Conservation (phyloP, 2,797 vertebrate genomes). For the Echeneis naucrates region DNA sequence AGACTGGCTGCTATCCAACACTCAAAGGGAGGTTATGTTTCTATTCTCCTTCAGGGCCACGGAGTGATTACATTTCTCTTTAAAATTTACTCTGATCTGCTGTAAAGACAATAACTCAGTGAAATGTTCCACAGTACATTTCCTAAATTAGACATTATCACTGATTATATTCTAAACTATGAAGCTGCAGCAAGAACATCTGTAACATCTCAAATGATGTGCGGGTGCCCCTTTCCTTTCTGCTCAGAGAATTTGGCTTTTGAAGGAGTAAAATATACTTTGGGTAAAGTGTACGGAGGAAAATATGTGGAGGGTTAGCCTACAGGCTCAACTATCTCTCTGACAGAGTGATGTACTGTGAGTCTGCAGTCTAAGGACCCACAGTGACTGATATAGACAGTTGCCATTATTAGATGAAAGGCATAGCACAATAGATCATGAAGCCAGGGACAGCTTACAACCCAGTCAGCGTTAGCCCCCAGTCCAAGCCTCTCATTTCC, state of each 20-base stretch:
- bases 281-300: conserved; percentile 14
- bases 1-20: conserved; percentile 44
- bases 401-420: conserved; percentile 69
- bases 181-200: conserved; percentile 71
- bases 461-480: conserved; percentile 1
- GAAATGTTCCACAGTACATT: conserved; percentile 80
- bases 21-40: conserved; percentile 34
- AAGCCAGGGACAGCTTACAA: conserved; percentile 26
- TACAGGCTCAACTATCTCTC: conserved; percentile 21
- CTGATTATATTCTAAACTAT: conserved; percentile 82
- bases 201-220: conserved; percentile 77
- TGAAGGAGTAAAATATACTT: conserved; percentile 36
- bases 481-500: not conserved
- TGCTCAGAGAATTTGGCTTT: conserved; percentile 33
- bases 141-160: conserved; percentile 79
- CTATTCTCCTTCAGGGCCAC: conserved; percentile 28
- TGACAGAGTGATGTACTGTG: conserved; percentile 35
- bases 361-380: conserved; percentile 32
- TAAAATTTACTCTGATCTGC: conserved; percentile 68
- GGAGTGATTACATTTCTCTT: conserved; percentile 70
- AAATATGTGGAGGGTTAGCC: conserved; percentile 30
- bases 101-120: conserved; percentile 74
- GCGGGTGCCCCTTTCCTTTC: conserved; percentile 42
- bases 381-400: conserved; percentile 47
- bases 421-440: conserved; percentile 51